Evolutionary conservation across 1,140 invertebrate genomes (phyloP), one percentile per base, ranked within the genome.

Genomic region (Nasonia giraulti): DNA sequence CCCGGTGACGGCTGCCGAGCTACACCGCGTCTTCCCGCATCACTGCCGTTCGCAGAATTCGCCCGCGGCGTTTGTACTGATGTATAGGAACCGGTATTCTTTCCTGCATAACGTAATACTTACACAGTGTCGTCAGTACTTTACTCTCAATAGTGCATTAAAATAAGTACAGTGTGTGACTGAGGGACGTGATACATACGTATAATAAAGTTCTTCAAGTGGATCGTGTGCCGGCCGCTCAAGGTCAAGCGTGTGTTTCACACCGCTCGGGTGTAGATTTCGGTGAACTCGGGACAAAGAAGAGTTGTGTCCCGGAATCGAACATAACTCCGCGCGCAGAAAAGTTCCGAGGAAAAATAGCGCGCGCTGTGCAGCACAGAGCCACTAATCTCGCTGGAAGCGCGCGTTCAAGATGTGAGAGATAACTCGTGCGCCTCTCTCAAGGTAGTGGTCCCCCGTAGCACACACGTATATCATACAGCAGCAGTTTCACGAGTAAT

Each of bases 1-100:
- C 91, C 86, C 91, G 87, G 89, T 89, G 91, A 88, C 89, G 90
- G 87, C 87, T 85, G 66, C 23, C 82, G 69, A 77, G 82, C 50
- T 23, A 83, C 47, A 73, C 75, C 86, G 20, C 47, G 44, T 27
- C 2, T 27, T 40, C 62, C 44, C 11, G 8, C 71, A 33, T 69
- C 37, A 20, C 27, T 1, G 55, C 20, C 55, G 17, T 55, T 55
- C 50, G 4, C 50, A 55, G 50, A 55, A 55, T 55, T 14, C 50
- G 50, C 50, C 50, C 50, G 50, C 50, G 50, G 50, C 17, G 12
- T 55, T 55, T 17, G 7, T 8, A 8, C 27, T 37, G 33, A 4
- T 37, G 10, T 44, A 11, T 44, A 11, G 40, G 5, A 50, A 50
- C 47, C 47, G 47, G 47, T 50, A 50, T 50, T 50, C n/a, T 62